Base-by-base conservation (phyloP, 64 coral and sea anemone genomes). In the Actinia equina region DNA sequence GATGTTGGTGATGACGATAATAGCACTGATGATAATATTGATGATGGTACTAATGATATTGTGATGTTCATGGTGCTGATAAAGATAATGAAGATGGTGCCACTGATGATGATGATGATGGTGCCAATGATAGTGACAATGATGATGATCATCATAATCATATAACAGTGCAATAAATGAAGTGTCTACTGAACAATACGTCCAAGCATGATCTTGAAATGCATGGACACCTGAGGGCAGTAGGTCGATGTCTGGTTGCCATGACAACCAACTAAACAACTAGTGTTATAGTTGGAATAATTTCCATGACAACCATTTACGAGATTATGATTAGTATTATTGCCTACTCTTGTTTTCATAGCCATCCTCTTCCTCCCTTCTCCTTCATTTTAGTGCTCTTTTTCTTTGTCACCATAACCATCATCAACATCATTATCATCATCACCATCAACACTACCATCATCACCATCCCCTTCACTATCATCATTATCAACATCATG, bases 181-280 rank as follows among this genome's bases (percentile, higher is more conserved):
- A 87, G 82, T 92, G 91, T 92, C 59, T 44, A 77, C 82, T 63
- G 86, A 86, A 67, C 89, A 91, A 98, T 98, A 98, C 95, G 91
- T 94, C 86, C 60, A 79, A 86, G 42, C 71, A 91, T 85, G 81
- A 12, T 89, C 92, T 94, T 82, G 70, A 82, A 89, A 77, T 56
- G 61, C 79, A 64, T 79, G 77, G 89, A 94, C 95, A 98, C 91
- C 95, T 98, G 95, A 86, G 44, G 82, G 80, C 83, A 89, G 91
- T 69, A 77, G 30, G 37, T 76, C 78, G 23, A 88, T 83, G 67
- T 85, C 86, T 65, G 95, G 95, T 98, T 94, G 89, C 86, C 88
- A 91, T 82, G 77, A 70, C 54, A 78, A 93, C 92, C 92, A 87
- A 84, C 86, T 83, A 65, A 83, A 86, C 86, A 82, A 93, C 55